Evolutionary conservation across 2,888 invertebrate species (phyloP).

Genomic region (Eumerus sabulonum): DNA sequence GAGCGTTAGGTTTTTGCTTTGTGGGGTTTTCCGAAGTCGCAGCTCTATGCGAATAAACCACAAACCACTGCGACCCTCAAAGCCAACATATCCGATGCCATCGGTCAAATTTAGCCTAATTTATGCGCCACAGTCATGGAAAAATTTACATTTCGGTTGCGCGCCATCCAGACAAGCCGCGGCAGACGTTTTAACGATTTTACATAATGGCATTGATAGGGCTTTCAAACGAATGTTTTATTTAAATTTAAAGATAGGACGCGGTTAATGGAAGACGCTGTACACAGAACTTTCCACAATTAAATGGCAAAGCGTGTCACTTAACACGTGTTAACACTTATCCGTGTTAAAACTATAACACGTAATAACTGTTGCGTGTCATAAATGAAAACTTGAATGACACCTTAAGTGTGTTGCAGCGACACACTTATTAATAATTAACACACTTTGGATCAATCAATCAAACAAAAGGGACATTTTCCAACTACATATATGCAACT

Average conservation of each 20-base stretch:
- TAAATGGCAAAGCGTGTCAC: too few relatives aligned
- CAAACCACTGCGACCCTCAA: not conserved
- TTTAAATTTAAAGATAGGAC: not conserved
- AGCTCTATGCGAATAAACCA: not conserved
- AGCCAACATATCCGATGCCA: not conserved
- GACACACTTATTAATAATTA: too few relatives aligned
- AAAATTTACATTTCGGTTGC: not conserved
- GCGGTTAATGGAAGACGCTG: not conserved
- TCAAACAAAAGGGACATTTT: too few relatives aligned
- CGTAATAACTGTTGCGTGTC: too few relatives aligned
- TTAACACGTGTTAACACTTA: too few relatives aligned
- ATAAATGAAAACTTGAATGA: too few relatives aligned
- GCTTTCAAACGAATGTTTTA: conserved; percentile 1
- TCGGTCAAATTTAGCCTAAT: not conserved
- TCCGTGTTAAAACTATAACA: too few relatives aligned
- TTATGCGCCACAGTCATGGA: not conserved
- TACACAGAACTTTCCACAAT: too few relatives aligned
- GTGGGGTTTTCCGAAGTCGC: not conserved
- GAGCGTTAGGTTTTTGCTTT: too few relatives aligned
- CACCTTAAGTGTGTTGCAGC: too few relatives aligned
- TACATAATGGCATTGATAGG: not conserved
- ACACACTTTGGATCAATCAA: too few relatives aligned
- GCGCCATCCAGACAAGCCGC: not conserved
- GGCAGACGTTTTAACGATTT: not conserved
- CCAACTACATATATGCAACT: too few relatives aligned